Base-by-base conservation (phyloP, 2,888 invertebrate species). In the Thelaira solivaga region DNA sequence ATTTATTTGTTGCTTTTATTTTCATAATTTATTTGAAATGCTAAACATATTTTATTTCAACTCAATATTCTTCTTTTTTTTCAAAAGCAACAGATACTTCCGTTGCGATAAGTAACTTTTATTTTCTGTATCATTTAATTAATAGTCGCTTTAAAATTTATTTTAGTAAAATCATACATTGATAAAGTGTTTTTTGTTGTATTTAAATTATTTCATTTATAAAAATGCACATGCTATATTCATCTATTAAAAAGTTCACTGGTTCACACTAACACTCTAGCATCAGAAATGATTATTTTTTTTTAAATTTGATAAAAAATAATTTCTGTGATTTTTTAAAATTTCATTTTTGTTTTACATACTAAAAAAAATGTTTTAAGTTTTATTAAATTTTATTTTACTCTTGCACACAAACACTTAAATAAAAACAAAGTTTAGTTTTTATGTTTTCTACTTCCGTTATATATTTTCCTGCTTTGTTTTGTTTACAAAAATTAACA, bases 241-340 rank as follows among this genome's bases (percentile, higher is more conserved):
- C n/a, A 49, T n/a, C 39, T 11, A 36, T 45, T 22, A 16, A 2
- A 57, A 61, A 47, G 72, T 41, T 41, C 31, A 11, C 62, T 51
- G 73, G 68, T 73, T 64, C 73, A 69, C 62, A 73, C 64, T 8
- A 39, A 64, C 29, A 73, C 77, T 34, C 16, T 20, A 18, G 34
- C n/a, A 41, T n/a, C 45, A 6, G 34, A 43, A n/a, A n/a, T n/a
- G n/a, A n/a, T n/a, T n/a, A n/a, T n/a, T n/a, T n/a, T n/a, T n/a
- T 34, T 69, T 64, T 43, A 11, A 26, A 11, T 49, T 49, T n/a
- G n/a, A n/a, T 16, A 26, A 18, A 47, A 7, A 64, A 16, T n/a
- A 20, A 26, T 41, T 39, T 7, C 11, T 26, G 45, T 26, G 13
- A 2, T 53, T 61, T 29, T 36, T 26, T 29, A 20, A 16, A n/a